A percentile compares a stretch with the other conserved stretches of the same genome.
Conservation (phyloP, 2,888 invertebrate species). For the Tachina fera region DNA sequence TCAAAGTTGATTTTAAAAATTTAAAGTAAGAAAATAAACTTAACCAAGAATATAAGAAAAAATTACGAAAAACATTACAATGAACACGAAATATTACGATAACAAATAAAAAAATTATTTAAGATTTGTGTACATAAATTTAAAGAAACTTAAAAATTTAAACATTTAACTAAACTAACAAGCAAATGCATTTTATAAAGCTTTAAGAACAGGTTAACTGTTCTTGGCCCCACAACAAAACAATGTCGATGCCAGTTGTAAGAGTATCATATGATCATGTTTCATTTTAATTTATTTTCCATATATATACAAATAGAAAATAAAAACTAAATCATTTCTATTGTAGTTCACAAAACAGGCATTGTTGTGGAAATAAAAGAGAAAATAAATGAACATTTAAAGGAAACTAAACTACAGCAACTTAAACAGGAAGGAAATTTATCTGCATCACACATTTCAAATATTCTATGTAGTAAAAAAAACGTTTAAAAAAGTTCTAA, state of each 20-base stretch:
- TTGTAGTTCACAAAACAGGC: slow-evolving; percentile 32
- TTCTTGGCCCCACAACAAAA: not conserved
- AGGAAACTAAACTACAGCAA: slow-evolving; percentile 52
- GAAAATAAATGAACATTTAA: slow-evolving; percentile 27
- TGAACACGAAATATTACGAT: not conserved
- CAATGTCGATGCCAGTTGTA: not conserved
- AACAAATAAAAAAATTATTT: slow-evolving; percentile 4
- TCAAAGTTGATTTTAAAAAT: slow-evolving; percentile 39
- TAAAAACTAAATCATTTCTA: slow-evolving; percentile 31
- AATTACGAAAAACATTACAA: slow-evolving; percentile 3
- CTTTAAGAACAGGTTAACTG: not conserved
- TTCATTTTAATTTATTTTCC: slow-evolving; percentile 31
- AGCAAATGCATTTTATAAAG: not conserved
- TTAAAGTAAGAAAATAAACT: not conserved
- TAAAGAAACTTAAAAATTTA: not conserved
- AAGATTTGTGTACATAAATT: not conserved
- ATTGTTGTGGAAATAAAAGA: slow-evolving; percentile 32
- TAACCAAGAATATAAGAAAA: slow-evolving; percentile 6
- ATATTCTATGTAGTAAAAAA: slow-evolving; percentile 13
- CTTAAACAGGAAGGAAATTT: slow-evolving; percentile 66
- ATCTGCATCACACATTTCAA: slow-evolving; percentile 56
- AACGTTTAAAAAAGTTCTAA: not conserved
- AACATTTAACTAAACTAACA: not conserved
- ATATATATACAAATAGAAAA: slow-evolving; percentile 11
- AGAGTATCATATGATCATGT: slow-evolving; percentile 13